Evolutionary conservation across 2,797 vertebrate genomes (phyloP), one percentile per base, ranked within the genome.

Genomic region (Petrocephalus sullivani): DNA sequence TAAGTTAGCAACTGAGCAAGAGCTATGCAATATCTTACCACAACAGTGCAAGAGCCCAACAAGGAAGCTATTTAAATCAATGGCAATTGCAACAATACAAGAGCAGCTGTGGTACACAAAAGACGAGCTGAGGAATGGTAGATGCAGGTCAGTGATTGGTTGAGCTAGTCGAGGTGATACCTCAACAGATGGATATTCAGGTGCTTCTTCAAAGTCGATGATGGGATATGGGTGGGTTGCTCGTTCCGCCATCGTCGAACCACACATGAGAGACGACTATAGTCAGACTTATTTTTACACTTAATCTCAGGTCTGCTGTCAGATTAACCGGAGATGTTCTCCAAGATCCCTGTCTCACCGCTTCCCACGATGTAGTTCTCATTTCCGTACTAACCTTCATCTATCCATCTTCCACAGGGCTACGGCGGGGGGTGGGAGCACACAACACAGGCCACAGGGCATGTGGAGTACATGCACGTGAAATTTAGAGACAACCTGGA

Each of bases 251-350:
- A 5, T 71, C 12, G 64, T 33, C 28, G 64, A 37, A 16, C 64
- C 28, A 33, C 64, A 6, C 64, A 33, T 5, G 28, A 71, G 64
- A 71, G 64, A 71, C 28, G 4, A 71, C 64, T 71, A 71, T 4
- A 71, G 64, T 23, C 64, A 16, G 64, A 71, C 64, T 71, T 71
- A 71, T 71, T 71, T 71, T 71, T 71, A 71, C 64, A 71, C 64
- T 71, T 10, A 37, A 6, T 71, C 64, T 37, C 64, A 71, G 64
- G 28, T 71, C 64, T 71, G 64, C 64, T 71, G 64, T 71, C 64
- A 71, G 64, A 71, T 71, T 37, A 71, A 16, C 64, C 28, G 28
- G 64, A 71, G 64, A 71, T 71, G 64, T 71, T 71, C 64, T 16
- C 28, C 64, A 71, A 71, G 64, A 71, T 71, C 64, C 23, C 64